Conservation (phyloP, 2,888 invertebrate genomes). For the Drosophila nr. fundita region DNA sequence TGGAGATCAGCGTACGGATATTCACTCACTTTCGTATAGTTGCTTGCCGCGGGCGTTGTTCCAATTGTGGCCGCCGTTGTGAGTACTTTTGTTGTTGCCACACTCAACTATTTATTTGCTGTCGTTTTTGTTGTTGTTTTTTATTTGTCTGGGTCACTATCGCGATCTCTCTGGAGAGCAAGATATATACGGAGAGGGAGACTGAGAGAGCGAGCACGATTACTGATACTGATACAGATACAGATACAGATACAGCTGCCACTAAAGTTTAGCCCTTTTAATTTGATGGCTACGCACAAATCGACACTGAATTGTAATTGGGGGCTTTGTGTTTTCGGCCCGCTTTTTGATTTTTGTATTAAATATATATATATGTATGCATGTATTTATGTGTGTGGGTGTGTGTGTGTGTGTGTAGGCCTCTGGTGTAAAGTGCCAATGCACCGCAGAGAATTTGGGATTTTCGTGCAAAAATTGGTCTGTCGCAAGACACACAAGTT, state of each 20-base stretch:
- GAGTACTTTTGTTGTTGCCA: constrained; percentile 39
- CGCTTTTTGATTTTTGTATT: constrained; percentile 24
- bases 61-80: constrained; percentile 74
- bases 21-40: constrained; percentile 64
- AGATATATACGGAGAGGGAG: not conserved
- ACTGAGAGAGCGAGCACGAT: not conserved
- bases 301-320: constrained; percentile 56
- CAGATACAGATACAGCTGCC: not conserved
- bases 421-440: constrained; percentile 61
- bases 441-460: constrained; percentile 83
- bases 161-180: constrained; percentile 23
- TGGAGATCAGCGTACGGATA: constrained; percentile 79
- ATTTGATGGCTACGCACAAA: constrained; percentile 33
- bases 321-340: constrained; percentile 22
- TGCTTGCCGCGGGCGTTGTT: constrained; percentile 58
- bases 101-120: constrained; percentile 28
- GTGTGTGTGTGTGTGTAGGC: constrained; percentile 12
- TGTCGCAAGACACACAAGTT: constrained; percentile 67
- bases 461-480: constrained; percentile 80
- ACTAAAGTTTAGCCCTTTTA: constrained; percentile 7
- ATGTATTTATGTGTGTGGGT: constrained; percentile 8
- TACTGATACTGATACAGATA: not conserved
- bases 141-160: constrained; percentile 25
- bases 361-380: not conserved
- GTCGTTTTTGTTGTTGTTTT: constrained; percentile 13